Evolutionary conservation across 2,797 vertebrate genomes (phyloP), one percentile per base, ranked within the genome.

Genomic region (Acrocephalus scirpaceus): DNA sequence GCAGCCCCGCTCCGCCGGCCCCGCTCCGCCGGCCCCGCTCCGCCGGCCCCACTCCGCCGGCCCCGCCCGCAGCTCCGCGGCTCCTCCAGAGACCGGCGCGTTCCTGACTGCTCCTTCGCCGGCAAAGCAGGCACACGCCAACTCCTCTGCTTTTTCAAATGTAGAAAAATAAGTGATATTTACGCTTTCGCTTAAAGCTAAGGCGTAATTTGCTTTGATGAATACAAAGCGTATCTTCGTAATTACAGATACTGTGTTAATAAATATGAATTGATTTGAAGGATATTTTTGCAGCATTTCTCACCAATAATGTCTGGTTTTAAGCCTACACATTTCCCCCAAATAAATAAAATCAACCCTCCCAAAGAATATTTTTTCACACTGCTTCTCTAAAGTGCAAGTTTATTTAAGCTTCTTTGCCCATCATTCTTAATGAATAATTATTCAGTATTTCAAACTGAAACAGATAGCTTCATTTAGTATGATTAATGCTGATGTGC

Each of bases 401-500:
- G 93, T 95, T 96, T 96, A 97, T 96, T 97, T 97, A 96, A 93
- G 72, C 85, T 96, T 74, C 94, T 92, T 94, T 34, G n/a, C 53
- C 66, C 85, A 53, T 96, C 72, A 83, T 47, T 92, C 85, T 94
- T 97, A 97, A 97, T 97, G 95, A 97, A 92, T 96, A 96, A 97
- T 96, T 97, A 97, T 97, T 96, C 79, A 83, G 81, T 62, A 93
- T 96, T 97, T 96, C 90, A 94, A 88, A 82, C 74, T 93, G 86
- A 95, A 94, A 93, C 76, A 86, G 93, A 96, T 95, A 94, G 94
- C 56, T 93, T 91, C 90, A 93, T 96, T 96, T 92, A 96, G 88
- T 91, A 30, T 97, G 96, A 98, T 97, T 97, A 97, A 97, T 95
- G 88, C 91, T 96, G 92, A 97, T 96, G 93, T 82, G 91, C 64